Base-by-base conservation (phyloP, 2,888 invertebrate species). In the Hemistola chrysoprasaria region DNA sequence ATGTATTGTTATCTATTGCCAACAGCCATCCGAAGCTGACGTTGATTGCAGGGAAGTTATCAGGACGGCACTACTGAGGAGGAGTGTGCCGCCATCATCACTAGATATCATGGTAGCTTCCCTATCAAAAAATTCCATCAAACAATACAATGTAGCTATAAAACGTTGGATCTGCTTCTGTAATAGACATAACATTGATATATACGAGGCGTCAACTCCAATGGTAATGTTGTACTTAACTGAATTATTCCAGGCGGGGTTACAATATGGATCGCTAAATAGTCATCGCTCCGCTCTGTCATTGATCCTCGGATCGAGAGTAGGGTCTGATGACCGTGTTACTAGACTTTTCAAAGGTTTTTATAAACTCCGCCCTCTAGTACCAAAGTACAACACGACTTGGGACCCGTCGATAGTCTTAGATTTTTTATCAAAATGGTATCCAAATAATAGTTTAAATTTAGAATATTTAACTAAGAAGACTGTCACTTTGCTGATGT, bases 41-140 rank as follows among this genome's bases (percentile, higher is more conserved):
- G 28, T 43, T 58, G 52, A 43, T 27, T 21, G 50, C 47, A 6
- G 55, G 41, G n/a, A 28, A 25, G 5, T 50, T 56, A 10, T 54
- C 22, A 21, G 30, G 30, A 6, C 8, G 22, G 30, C 30, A 6
- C 9, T 30, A 6, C 8, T 9, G 8, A 20, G 6, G 9, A 20
- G 22, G 9, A 21, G 30, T 6, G 22, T 30, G 9, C 30, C 30
- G 9, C 8, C 30, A 2, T 22, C 21, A 5, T 7, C 30, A 6
- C 8, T 30, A 22, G 21, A 30, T 8, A 30, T 8, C 6, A 51
- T 51, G 40, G 16, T 47, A 7, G 33, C 42, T 0, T 54, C 51
- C 0, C 27, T 51, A 4, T 35, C 46, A n/a, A 20, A 40, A 2
- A 50, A 42, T 33, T 32, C 51, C 0, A 0, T 46, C 0, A 51